Conservation (phyloP, 2,888 invertebrate genomes). For the Dorcus hopei region DNA sequence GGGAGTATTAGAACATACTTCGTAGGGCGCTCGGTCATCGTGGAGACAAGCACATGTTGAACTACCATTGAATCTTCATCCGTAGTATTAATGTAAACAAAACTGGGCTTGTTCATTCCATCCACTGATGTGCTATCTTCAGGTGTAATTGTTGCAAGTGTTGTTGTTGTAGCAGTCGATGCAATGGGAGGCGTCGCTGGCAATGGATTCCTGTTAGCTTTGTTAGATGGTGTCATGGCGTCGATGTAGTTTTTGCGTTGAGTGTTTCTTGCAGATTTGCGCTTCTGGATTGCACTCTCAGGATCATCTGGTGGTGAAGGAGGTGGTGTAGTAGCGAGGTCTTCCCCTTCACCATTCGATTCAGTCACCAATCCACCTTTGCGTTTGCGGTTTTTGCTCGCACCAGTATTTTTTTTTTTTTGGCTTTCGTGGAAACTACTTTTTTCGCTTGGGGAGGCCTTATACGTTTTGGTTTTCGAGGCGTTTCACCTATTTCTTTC, state of each 20-base stretch:
- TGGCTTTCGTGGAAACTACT: conserved; percentile 47
- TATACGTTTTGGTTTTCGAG: conserved; percentile 44
- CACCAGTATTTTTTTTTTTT: conserved; percentile 30
- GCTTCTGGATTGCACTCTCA: conserved; percentile 67
- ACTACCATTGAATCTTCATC: conserved; percentile 96
- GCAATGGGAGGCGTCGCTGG: conserved; percentile 32
- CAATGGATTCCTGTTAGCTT: conserved; percentile 38
- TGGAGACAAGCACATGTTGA: conserved; percentile 77
- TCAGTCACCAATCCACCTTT: conserved; percentile 70
- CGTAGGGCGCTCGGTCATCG: conserved; percentile 78
- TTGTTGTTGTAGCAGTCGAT: conserved; percentile 26
- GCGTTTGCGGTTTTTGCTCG: conserved; percentile 50
- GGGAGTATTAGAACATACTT: conserved; percentile 45
- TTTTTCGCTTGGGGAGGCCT: conserved; percentile 54
- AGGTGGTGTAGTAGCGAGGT: conserved; percentile 75
- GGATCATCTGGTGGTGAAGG: conserved; percentile 77
- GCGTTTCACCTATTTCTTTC: conserved; percentile 45
- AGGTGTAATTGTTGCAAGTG: conserved; percentile 51
- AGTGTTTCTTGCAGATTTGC: conserved; percentile 87
- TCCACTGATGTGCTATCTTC: conserved; percentile 48
- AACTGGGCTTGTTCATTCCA: conserved; percentile 77
- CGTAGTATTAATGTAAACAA: conserved; percentile 84
- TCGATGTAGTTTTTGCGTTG: conserved; percentile 93
- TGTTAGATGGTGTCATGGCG: conserved; percentile 61
- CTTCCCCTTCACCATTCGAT: conserved; percentile 79